phyloP scores from a whole-genome alignment of 2,797 vertebrate genomes.

The Alfaro cultratus region DNA sequence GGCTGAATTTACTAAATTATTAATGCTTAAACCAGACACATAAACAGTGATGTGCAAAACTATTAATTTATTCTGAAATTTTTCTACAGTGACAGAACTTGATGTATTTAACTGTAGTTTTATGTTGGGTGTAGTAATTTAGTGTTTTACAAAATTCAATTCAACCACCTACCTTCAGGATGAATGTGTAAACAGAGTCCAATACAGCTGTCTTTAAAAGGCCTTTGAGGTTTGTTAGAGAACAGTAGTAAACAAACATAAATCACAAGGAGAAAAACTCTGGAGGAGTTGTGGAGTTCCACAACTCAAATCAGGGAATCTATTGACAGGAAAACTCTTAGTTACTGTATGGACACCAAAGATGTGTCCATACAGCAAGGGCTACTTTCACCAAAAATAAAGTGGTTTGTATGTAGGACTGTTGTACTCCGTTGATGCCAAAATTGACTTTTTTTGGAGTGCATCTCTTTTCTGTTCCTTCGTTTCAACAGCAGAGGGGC shows the following conservation, averaged over 20 bases:
- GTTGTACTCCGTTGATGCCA: too few relatives aligned
- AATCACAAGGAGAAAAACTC: not conserved
- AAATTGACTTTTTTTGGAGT: not conserved
- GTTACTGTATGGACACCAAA: not conserved
- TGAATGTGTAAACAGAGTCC: not conserved
- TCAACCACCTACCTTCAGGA: not conserved
- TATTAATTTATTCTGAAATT: not conserved
- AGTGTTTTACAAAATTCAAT: not conserved
- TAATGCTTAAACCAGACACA: constrained; percentile 54
- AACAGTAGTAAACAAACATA: not conserved
- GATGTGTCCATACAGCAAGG: not conserved
- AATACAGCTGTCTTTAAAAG: not conserved
- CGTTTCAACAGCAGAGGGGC: constrained; percentile 22
- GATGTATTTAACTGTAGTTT: not conserved
- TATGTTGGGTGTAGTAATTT: not conserved
- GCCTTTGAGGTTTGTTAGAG: not conserved
- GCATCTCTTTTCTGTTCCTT: constrained; percentile 26
- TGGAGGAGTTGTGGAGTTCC: not conserved
- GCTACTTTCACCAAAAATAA: too few relatives aligned
- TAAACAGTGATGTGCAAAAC: constrained; percentile 1
- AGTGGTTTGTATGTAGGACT: too few relatives aligned
- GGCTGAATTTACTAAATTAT: constrained; percentile 55
- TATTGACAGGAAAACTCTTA: not conserved
- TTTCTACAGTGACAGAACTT: not conserved
- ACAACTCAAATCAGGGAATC: not conserved